These are phyloP conservation scores for Mugil cephalus DNA, from an alignment of 2,113 vertebrate genomes.

Conservation along the genomic window DNA sequence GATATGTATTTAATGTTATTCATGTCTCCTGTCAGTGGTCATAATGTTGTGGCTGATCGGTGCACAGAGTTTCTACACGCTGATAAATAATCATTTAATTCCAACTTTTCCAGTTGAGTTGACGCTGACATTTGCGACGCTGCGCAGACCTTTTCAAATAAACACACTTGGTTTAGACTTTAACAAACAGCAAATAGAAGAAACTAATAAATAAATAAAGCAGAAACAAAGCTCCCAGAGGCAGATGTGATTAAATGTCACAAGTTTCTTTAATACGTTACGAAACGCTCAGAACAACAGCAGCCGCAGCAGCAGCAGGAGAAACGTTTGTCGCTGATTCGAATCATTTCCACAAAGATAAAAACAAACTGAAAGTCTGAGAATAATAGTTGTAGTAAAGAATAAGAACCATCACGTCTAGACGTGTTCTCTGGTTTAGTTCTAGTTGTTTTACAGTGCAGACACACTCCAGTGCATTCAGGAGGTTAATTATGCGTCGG, in stretches of 20 bases:
- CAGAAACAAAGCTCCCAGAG: constrained; percentile 18
- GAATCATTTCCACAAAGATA: not conserved
- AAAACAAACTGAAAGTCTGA: not conserved
- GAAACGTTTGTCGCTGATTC: not conserved
- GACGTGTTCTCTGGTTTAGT: too few relatives aligned
- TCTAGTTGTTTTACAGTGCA: too few relatives aligned
- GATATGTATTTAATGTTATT: too few relatives aligned
- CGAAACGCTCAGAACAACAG: not conserved
- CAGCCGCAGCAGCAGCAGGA: not conserved
- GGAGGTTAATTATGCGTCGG: too few relatives aligned
- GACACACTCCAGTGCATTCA: too few relatives aligned
- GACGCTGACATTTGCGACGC: not conserved
- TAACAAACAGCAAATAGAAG: constrained; percentile 27
- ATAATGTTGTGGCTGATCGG: too few relatives aligned
- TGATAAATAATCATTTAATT: not conserved
- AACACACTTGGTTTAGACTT: not conserved
- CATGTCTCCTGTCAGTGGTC: too few relatives aligned
- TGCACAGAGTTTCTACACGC: too few relatives aligned
- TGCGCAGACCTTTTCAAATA: not conserved
- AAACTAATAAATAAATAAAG: too few relatives aligned
- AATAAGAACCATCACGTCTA: too few relatives aligned
- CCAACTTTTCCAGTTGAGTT: constrained; percentile 8
- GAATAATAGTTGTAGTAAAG: not conserved
- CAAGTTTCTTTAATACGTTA: constrained; percentile 7
- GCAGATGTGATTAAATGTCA: constrained; percentile 47